Evolutionary conservation across 2,797 vertebrate genomes (phyloP).

Genomic region (Sarcophilus harrisii): DNA sequence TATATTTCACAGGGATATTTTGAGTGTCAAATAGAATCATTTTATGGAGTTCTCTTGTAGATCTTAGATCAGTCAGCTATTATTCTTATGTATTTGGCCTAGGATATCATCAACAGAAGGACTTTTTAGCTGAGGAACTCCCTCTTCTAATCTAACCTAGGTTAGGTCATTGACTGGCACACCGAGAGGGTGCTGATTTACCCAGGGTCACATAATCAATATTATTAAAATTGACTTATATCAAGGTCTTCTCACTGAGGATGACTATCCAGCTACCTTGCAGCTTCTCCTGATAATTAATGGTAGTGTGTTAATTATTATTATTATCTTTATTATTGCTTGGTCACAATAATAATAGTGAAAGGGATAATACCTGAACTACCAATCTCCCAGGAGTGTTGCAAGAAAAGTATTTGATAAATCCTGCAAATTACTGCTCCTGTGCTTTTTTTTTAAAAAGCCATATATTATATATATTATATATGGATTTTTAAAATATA

Average conservation of each 20-base stretch:
- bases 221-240: neutral
- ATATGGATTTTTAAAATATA: too few species aligned
- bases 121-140: neutral
- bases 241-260: neutral
- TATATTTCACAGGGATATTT: neutral
- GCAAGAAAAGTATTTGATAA: neutral
- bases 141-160: neutral
- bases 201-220: neutral
- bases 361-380: neutral
- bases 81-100: neutral
- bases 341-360: neutral
- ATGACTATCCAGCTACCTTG: neutral
- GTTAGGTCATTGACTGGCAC: neutral
- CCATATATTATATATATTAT: too few species aligned
- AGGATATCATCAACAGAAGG: neutral
- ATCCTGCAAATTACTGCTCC: neutral
- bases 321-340: neutral
- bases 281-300: neutral
- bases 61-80: neutral
- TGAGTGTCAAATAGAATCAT: neutral
- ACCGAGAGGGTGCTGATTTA: neutral
- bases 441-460: neutral
- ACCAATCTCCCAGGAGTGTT: neutral
- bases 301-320: neutral
- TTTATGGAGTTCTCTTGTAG: neutral